phyloP scores from a whole-genome alignment of 2,113 vertebrate genomes.

The Semicossyphus pulcher region DNA sequence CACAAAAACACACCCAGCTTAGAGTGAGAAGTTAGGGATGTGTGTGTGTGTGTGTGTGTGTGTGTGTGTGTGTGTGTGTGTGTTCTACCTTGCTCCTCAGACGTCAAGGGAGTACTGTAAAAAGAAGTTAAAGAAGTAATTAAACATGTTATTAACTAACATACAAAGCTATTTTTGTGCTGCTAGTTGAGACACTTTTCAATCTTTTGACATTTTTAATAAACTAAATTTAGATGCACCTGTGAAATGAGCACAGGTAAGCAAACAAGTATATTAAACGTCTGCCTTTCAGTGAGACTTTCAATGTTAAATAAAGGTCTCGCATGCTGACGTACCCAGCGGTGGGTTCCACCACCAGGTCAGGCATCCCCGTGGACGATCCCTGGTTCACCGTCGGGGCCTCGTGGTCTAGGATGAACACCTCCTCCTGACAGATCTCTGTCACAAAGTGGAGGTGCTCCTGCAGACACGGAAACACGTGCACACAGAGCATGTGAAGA shows the following conservation, averaged over 20 bases:
- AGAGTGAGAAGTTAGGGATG: neutral
- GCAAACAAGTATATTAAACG: too few relatives aligned
- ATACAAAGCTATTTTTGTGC: too few relatives aligned
- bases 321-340: slow-evolving; percentile 85
- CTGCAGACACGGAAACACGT: slow-evolving; percentile 78
- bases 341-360: slow-evolving; percentile 93
- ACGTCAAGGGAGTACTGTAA: slow-evolving; percentile 71
- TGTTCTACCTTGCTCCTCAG: slow-evolving; percentile 83
- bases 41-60: slow-evolving; percentile 11
- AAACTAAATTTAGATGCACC: too few relatives aligned
- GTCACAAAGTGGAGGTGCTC: slow-evolving; percentile 99
- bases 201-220: too few relatives aligned
- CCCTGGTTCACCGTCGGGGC: slow-evolving; percentile 80
- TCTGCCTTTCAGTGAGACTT: too few relatives aligned
- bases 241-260: too few relatives aligned
- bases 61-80: slow-evolving; percentile 19
- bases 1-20: neutral
- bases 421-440: slow-evolving; percentile 97
- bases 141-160: neutral
- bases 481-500: slow-evolving; percentile 51
- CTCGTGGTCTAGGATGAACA: slow-evolving; percentile 97
- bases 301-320: too few relatives aligned
- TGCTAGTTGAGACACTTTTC: too few relatives aligned
- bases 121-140: slow-evolving; percentile 6
- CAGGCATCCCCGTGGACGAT: slow-evolving; percentile 90